Conservation (phyloP, 2,113 vertebrate genomes). For the Carassius gibelio region DNA sequence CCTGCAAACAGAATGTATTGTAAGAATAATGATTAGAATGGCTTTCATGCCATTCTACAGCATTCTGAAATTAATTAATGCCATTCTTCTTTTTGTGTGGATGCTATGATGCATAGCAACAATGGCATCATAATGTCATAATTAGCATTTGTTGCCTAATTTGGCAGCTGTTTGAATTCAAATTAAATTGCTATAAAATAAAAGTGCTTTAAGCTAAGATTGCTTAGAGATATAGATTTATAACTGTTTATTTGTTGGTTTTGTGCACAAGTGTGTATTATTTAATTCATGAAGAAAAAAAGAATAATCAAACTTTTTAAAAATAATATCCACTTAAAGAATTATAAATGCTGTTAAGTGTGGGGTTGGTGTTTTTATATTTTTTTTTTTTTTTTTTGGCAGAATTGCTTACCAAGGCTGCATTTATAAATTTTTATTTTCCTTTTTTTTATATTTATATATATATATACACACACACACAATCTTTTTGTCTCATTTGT, state of each 20-base stretch:
- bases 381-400: not conserved
- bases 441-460: too few relatives aligned
- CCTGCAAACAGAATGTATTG: not conserved
- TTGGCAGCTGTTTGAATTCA: not conserved
- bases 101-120: not conserved
- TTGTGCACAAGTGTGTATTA: too few relatives aligned
- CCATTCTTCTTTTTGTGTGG: constrained; percentile 2
- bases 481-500: not conserved
- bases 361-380: not conserved
- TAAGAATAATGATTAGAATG: not conserved
- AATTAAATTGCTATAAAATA: not conserved
- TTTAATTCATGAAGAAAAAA: too few relatives aligned
- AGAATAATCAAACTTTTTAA: not conserved
- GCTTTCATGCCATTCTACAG: not conserved
- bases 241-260: not conserved
- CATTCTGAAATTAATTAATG: constrained; percentile 5
- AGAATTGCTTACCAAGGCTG: not conserved
- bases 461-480: not conserved
- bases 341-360: not conserved
- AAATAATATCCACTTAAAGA: not conserved
- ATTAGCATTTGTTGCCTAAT: not conserved
- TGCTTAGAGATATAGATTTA: not conserved
- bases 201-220: not conserved
- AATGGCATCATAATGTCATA: constrained; percentile 15
- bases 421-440: not conserved